These are phyloP conservation scores for Abramis brama DNA, from an alignment of 2,113 vertebrate genomes.

Conservation along the genomic window DNA sequence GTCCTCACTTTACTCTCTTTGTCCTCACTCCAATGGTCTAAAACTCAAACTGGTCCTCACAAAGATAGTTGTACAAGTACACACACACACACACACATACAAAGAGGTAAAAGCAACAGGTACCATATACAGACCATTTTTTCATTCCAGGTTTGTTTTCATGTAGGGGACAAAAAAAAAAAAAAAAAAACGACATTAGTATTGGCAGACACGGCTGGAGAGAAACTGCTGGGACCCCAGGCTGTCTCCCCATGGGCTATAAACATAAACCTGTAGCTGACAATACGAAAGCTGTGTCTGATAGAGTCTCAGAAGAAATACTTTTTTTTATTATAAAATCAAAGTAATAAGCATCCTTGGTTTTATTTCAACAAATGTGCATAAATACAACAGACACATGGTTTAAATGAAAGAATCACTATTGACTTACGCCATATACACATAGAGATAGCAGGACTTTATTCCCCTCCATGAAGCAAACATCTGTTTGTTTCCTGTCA, in stretches of 20 bases:
- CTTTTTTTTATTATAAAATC: constrained; percentile 11
- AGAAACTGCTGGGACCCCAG: constrained; percentile 14
- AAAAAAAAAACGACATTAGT: not conserved
- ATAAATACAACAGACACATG: not conserved
- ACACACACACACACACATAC: constrained; percentile 1
- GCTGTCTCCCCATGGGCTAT: constrained; percentile 23
- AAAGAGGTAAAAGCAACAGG: not conserved
- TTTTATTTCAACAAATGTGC: not conserved
- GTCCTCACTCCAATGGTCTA: too few species aligned
- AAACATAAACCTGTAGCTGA: constrained; percentile 36
- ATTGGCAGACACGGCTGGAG: constrained; percentile 34
- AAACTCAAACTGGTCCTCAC: too few species aligned
- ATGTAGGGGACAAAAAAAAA: not conserved
- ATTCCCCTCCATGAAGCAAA: constrained; percentile 37
- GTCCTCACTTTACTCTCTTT: too few species aligned
- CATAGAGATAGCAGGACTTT: constrained; percentile 10
- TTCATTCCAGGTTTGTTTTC: constrained; percentile 28
- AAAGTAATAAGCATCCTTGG: constrained; percentile 9
- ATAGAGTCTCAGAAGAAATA: constrained; percentile 14
- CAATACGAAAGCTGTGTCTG: constrained; percentile 6
- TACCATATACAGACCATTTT: not conserved
- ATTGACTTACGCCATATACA: constrained; percentile 35
- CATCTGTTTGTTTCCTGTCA: constrained; percentile 39
- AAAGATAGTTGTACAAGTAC: too few species aligned
- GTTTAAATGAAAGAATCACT: constrained; percentile 2